Base-by-base conservation (phyloP, 2,797 vertebrate species). In the Vipera ursinii region DNA sequence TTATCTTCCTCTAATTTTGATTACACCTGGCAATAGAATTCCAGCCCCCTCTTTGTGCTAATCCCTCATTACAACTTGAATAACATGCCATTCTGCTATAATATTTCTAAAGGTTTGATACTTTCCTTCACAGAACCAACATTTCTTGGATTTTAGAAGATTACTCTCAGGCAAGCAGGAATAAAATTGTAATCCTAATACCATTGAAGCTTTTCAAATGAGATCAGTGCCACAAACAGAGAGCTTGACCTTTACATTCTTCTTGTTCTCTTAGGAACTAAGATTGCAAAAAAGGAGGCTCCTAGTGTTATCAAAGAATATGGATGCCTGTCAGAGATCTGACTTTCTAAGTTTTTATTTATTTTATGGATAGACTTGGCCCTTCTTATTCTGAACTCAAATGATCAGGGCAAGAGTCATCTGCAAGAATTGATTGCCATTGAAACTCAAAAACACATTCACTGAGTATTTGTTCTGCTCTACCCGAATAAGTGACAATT, bases 1-100 rank as follows among this genome's bases (percentile, higher is more conserved):
- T 89, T 91, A 20, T 69, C 13, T 92, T 85, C 53, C 10, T 88
- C 28, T 55, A 60, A 90, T 91, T 91, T 56, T 86, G 78, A 89
- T 48, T 82, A 82, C 22, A 24, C 9, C 38, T 90, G 55, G 28
- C 53, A 87, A 2, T 90, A 65, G 57, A 28, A 63, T 55, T 86
- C 44, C 15, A 63, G 12, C 14, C 5, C 38, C 1, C 38, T 38
- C 69, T 3, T 56, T 65, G 24, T 56, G 22, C 24, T 86, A 63
- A 61, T 44, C 65, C n/a, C 55, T 86, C 63, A 85, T n/a, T 22
- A 51, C 44, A 89, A 51, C n/a, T 63, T 92, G 9, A 73, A 48
- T 73, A 73, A n/a, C 14, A 53, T 20, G 8, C 60, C 44, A 73
- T 87, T 60, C n/a, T 60, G 20, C 20, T 59, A 17, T 53, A 7